These are phyloP conservation scores for Stictocephala bisonia DNA, from an alignment of 2,888 invertebrate species.

Conservation along the genomic window DNA sequence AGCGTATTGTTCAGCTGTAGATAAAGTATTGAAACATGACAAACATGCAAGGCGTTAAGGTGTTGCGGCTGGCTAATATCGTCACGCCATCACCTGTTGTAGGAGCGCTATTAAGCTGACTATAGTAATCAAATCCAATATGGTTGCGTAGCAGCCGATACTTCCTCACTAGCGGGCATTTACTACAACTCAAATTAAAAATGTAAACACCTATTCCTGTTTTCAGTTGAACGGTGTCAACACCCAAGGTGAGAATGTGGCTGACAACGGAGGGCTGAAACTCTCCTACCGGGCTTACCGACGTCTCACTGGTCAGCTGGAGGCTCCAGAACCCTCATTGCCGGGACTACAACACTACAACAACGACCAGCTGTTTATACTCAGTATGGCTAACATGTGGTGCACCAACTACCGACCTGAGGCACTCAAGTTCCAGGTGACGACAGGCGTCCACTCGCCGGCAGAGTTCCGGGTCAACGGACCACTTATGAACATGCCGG, in stretches of 20 bases:
- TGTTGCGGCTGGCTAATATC: too few species aligned
- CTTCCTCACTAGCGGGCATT: too few species aligned
- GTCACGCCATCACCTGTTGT: too few species aligned
- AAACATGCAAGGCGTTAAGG: too few species aligned
- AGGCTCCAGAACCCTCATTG: slow-evolving; percentile 73
- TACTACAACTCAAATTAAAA: background rate
- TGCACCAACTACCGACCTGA: slow-evolving; percentile 70
- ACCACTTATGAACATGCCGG: slow-evolving; percentile 70
- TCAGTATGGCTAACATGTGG: slow-evolving; percentile 82
- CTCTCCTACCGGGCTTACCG: slow-evolving; percentile 87
- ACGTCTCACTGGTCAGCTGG: slow-evolving; percentile 74
- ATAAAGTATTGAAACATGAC: too few species aligned
- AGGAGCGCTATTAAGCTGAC: too few species aligned
- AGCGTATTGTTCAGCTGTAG: too few species aligned
- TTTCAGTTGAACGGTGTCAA: slow-evolving; percentile 79
- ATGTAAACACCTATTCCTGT: background rate
- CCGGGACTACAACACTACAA: slow-evolving; percentile 75
- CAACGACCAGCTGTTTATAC: slow-evolving; percentile 81
- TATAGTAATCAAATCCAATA: too few species aligned
- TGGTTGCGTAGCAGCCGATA: too few species aligned
- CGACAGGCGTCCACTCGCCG: slow-evolving; percentile 63
- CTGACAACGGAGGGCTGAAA: slow-evolving; percentile 93
- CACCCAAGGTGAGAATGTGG: slow-evolving; percentile 90
- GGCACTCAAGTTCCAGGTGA: slow-evolving; percentile 25
- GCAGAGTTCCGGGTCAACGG: slow-evolving; percentile 70